phyloP scores from a whole-genome alignment of 1,140 invertebrate species.

The Drosophila nikananu region DNA sequence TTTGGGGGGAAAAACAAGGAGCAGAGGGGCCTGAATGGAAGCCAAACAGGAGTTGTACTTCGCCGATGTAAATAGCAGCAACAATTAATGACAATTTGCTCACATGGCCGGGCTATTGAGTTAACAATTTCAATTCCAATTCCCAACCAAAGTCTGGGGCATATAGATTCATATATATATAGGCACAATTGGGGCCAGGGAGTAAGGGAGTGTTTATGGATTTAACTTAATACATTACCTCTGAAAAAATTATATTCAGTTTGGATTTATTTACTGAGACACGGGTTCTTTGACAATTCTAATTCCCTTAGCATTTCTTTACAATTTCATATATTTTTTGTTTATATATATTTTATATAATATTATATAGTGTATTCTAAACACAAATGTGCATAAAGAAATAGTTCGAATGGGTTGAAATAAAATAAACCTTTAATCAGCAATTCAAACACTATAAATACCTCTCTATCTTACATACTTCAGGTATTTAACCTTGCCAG shows the following conservation, averaged over 20 bases:
- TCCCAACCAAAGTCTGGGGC: slow-evolving; percentile 4
- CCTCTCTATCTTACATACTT: not conserved
- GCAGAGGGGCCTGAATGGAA: not conserved
- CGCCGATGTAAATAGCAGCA: not conserved
- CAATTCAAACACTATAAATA: not conserved
- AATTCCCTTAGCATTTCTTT: not conserved
- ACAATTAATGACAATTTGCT: slow-evolving; percentile 20
- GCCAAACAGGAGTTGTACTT: slow-evolving; percentile 1
- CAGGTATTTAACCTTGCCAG: too few species aligned
- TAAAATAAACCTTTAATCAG: not conserved
- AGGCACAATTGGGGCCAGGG: not conserved
- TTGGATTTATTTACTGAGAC: not conserved
- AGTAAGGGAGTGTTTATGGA: not conserved
- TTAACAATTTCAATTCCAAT: slow-evolving; percentile 7
- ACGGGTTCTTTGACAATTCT: not conserved
- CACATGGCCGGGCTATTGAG: slow-evolving; percentile 4
- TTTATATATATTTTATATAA: not conserved
- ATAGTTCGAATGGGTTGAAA: not conserved
- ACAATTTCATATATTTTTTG: not conserved
- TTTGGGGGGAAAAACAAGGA: not conserved
- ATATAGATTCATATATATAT: not conserved
- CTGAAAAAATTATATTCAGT: not conserved
- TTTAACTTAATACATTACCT: too few species aligned
- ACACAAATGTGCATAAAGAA: not conserved
- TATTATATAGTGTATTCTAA: not conserved